Percentiles rank a stretch among this genome's conserved stretches.
phyloP scores from a whole-genome alignment of 2,888 invertebrate species.

The Saturnia japonica region DNA sequence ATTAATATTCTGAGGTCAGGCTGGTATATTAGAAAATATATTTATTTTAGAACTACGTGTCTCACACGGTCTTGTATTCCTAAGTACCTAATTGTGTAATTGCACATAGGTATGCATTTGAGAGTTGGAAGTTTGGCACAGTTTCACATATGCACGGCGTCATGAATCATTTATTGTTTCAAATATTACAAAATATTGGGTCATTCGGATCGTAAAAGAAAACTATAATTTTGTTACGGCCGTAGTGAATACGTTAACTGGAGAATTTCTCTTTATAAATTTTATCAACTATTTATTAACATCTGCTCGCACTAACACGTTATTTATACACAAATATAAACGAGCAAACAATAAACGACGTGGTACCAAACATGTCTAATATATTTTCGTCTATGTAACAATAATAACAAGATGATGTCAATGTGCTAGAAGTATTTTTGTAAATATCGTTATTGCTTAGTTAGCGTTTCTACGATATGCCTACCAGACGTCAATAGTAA shows the following conservation, averaged over 20 bases:
- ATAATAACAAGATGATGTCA: constrained; percentile 47
- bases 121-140: constrained; percentile 39
- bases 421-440: constrained; percentile 62
- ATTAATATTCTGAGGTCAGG: constrained; percentile 16
- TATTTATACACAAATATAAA: constrained; percentile 1
- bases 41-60: constrained; percentile 33
- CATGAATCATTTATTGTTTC: constrained; percentile 30
- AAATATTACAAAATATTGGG: constrained; percentile 22
- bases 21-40: not conserved
- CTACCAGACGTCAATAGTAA: not conserved
- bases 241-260: not conserved
- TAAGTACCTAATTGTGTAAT: constrained; percentile 35
- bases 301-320: not conserved
- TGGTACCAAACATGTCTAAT: constrained; percentile 20
- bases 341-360: not conserved
- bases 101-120: constrained; percentile 31
- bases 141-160: constrained; percentile 33
- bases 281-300: not conserved
- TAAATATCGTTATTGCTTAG: constrained; percentile 67
- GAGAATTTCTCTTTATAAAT: constrained; percentile 8
- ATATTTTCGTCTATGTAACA: constrained; percentile 42
- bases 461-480: constrained; percentile 40
- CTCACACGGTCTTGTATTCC: constrained; percentile 29
- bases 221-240: constrained; percentile 13
- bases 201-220: constrained; percentile 14